Conservation (phyloP, 2,888 invertebrate species). For the Cynaeus angustus region DNA sequence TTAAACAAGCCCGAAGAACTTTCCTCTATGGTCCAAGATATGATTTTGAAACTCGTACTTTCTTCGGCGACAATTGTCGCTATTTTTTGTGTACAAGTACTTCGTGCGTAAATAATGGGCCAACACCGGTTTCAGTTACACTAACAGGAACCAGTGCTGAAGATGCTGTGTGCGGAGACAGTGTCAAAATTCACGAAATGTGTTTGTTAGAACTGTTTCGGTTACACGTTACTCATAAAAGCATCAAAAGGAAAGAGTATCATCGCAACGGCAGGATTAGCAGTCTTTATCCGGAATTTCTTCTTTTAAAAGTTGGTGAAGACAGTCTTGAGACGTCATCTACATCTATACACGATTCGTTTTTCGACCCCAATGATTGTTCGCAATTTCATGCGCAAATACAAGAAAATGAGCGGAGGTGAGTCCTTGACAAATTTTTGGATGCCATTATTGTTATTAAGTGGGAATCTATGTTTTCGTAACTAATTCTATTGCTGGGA, state of each 20-base stretch:
- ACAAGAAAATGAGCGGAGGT: constrained; percentile 25
- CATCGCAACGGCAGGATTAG: constrained; percentile 52
- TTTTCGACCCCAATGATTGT: constrained; percentile 11
- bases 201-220: constrained; percentile 76
- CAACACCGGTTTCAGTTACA: constrained; percentile 52
- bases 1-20: constrained; percentile 18
- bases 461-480: constrained; percentile 9
- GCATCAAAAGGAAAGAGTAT: constrained; percentile 58
- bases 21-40: constrained; percentile 23
- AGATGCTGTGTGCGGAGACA: constrained; percentile 40
- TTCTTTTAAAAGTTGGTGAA: constrained; percentile 54
- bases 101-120: constrained; percentile 59
- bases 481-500: constrained; percentile 9
- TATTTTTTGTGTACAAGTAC: constrained; percentile 52
- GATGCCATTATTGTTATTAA: not conserved
- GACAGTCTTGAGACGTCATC: constrained; percentile 53
- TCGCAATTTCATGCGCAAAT: constrained; percentile 11
- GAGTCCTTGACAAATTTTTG: constrained; percentile 14
- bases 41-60: constrained; percentile 34
- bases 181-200: constrained; percentile 67
- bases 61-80: constrained; percentile 48
- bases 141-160: constrained; percentile 52
- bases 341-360: constrained; percentile 53
- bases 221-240: constrained; percentile 73
- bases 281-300: constrained; percentile 58